Evolutionary conservation across 2,888 invertebrate species (phyloP), one percentile per base, ranked within the genome.

Genomic region (Anaspis maculata): DNA sequence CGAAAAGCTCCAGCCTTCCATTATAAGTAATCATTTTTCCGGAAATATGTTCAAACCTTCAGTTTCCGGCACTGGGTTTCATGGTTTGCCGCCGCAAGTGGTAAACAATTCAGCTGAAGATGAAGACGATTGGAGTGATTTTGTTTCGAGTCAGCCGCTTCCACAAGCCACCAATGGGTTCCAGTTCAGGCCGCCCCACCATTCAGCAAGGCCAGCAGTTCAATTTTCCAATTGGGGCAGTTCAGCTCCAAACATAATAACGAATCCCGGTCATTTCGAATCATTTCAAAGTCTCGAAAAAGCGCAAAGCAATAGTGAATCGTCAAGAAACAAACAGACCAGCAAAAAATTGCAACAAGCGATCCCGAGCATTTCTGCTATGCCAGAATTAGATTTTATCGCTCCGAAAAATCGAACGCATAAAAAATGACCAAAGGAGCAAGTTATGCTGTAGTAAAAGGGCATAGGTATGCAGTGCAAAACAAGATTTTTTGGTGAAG

Each of bases 71-170:
- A n/a, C n/a, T n/a, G n/a, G n/a, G n/a, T n/a, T n/a, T n/a, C n/a
- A n/a, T n/a, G n/a, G n/a, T n/a, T n/a, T n/a, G n/a, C 12, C 24
- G 25, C 7, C 14, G 13, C 11, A 12, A 2, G 13, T 27, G 15
- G 15, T 30, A 10, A 7, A 19, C 26, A 32, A 30, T 25, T 26
- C 29, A 32, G 25, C 13, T 2, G 42, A 45, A 13, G 62, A 62
- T 21, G 72, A 72, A 14, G 72, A 71, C 34, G 72, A 73, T 42
- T 73, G 73, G 73, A 68, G 69, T 2, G 73, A 73, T 46, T 73
- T 72, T 54, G 69, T 73, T 3, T 72, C 71, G n/a, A 69, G 67
- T 47, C 61, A 62, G 6, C 63, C 69, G 22, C 42, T 39, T 2
- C 35, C 47, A 11, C 29, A 41, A 27, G 26, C 29, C 10, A 14